Percentiles rank a stretch among this genome's conserved stretches.
These are phyloP conservation scores for Oscheius sp. DNA, from an alignment of 2,888 invertebrate species.

Conservation along the genomic window DNA sequence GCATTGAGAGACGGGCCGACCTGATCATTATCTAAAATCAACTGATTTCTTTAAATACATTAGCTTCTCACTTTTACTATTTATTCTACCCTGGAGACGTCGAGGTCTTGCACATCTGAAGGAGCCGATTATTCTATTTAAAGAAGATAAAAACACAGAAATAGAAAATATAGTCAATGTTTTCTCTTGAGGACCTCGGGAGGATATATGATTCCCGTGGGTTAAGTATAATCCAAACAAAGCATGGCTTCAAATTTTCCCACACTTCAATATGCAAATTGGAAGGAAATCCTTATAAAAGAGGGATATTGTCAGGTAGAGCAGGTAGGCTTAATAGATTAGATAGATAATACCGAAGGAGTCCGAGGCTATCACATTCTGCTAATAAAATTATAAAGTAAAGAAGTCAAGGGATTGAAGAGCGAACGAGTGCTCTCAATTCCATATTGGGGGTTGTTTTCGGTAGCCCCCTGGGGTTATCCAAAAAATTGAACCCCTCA, in stretches of 20 bases:
- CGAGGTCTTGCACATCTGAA: conserved; percentile 22
- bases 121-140: not conserved
- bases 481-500: conserved; percentile 24
- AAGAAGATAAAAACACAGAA: not conserved
- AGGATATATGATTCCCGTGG: conserved; percentile 17
- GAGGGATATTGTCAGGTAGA: not conserved
- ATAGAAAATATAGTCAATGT: not conserved
- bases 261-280: too few relatives aligned
- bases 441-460: conserved; percentile 29
- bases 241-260: too few relatives aligned
- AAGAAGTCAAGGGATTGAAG: not conserved
- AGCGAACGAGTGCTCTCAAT: conserved; percentile 15
- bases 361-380: not conserved
- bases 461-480: conserved; percentile 24
- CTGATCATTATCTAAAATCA: conserved; percentile 30
- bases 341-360: not conserved
- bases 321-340: not conserved
- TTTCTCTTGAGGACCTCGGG: not conserved
- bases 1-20: conserved; percentile 36
- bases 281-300: not conserved
- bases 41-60: not conserved
- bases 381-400: not conserved
- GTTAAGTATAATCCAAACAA: conserved; percentile 2
- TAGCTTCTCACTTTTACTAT: conserved; percentile 11
- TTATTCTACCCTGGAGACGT: conserved; percentile 29